phyloP scores from a whole-genome alignment of 1,140 invertebrate species.

The Globodera rostochiensis region DNA sequence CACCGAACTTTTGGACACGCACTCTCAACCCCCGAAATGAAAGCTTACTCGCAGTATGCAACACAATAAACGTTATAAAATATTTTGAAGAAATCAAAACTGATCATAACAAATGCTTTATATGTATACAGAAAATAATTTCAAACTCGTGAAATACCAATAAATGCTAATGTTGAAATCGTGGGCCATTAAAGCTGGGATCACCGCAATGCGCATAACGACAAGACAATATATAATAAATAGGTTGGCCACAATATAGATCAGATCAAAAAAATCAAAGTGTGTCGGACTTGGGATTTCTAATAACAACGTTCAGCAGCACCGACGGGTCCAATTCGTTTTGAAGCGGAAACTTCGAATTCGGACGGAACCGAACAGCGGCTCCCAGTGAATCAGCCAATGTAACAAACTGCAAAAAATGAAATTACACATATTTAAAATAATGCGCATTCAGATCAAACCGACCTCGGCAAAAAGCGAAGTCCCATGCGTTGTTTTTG shows the following conservation, averaged over 20 bases:
- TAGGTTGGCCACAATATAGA: background rate
- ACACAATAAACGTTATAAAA: background rate
- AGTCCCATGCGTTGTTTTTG: conserved; percentile 30
- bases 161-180: background rate
- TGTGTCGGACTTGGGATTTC: background rate
- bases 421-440: no score
- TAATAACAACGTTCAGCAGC: background rate
- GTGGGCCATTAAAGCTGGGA: background rate
- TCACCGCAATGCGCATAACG: background rate
- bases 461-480: conserved; percentile 38
- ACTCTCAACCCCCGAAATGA: no score
- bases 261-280: background rate
- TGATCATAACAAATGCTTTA: background rate
- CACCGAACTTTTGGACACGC: background rate
- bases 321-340: background rate
- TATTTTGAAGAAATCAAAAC: background rate
- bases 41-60: background rate
- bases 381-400: background rate
- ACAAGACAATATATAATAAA: background rate
- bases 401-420: background rate
- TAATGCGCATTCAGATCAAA: background rate
- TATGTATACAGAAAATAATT: background rate
- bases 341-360: background rate
- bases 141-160: background rate
- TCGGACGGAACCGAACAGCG: background rate